A percentile compares a stretch with the other conserved stretches of the same genome.
These are phyloP conservation scores for Macrostomum lignano DNA, from an alignment of 1,140 invertebrate species.

Conservation along the genomic window DNA sequence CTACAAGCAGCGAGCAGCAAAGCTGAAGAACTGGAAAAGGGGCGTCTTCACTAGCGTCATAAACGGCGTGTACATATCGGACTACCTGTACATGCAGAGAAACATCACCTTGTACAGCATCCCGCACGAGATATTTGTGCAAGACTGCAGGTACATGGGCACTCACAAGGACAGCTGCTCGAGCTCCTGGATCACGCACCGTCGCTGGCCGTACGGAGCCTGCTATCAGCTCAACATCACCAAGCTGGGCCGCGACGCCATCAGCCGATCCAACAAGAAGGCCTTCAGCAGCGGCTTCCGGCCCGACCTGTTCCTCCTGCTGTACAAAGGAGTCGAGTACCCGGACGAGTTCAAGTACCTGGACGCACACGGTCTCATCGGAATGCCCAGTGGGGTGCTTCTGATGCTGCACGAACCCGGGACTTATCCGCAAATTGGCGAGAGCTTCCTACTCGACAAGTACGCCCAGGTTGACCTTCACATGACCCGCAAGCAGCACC, in stretches of 20 bases:
- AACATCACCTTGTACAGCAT: no score
- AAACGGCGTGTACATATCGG: no score
- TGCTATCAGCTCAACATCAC: neutral
- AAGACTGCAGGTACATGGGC: no score
- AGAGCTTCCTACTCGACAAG: neutral
- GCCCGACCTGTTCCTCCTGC: neutral
- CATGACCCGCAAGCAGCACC: neutral
- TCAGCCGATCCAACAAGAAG: neutral
- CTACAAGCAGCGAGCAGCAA: no score
- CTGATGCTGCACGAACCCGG: conserved; percentile 1
- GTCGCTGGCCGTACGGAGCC: neutral
- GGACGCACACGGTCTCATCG: neutral
- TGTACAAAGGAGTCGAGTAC: conserved; percentile 1
- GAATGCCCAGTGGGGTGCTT: conserved; percentile 1
- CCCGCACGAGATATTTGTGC: no score
- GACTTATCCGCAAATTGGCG: neutral
- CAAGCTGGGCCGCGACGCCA: neutral
- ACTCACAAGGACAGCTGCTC: no score
- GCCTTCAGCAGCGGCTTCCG: neutral
- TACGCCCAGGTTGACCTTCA: neutral
- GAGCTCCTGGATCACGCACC: neutral
- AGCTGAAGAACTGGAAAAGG: no score
- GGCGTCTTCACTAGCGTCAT: no score
- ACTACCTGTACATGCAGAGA: no score
- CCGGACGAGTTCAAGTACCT: neutral